Evolutionary conservation across 2,888 invertebrate genomes (phyloP), one percentile per base, ranked within the genome.

Genomic region (Ptilodon capucinus): DNA sequence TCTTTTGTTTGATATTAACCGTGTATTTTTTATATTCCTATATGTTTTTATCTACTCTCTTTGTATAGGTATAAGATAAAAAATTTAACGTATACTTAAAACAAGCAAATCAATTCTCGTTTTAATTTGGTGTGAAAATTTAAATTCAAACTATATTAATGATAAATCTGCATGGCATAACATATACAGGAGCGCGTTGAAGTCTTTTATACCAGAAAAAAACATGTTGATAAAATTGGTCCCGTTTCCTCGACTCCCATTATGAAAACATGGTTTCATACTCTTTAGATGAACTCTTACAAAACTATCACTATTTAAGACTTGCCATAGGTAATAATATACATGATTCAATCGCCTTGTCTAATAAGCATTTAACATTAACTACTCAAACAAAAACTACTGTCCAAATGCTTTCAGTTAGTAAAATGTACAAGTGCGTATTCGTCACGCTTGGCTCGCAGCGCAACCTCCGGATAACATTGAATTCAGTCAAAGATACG

Each of bases 101-200:
- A n/a, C n/a, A n/a, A n/a, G n/a, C n/a, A n/a, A n/a, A n/a, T n/a
- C n/a, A n/a, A n/a, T n/a, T n/a, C n/a, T n/a, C n/a, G n/a, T n/a
- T n/a, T n/a, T n/a, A n/a, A n/a, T n/a, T n/a, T n/a, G n/a, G n/a
- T n/a, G n/a, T n/a, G n/a, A n/a, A n/a, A 21, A 21, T 21, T 21
- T 21, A 21, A 4, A 21, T n/a, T n/a, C 1, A 21, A 1, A 21
- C 21, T 21, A 21, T 21, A 1, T 7, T 0, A 6, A 21, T 21
- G 21, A n/a, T n/a, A n/a, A n/a, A n/a, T n/a, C n/a, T n/a, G 21
- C 21, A 21, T 21, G 21, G 1, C 28, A 28, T 28, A n/a, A 28
- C 11, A 28, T 28, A n/a, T 2, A 28, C 11, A n/a, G 2, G 16
- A 41, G 32, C 51, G 46, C 66, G 66, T 66, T 64, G 60, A 66